Evolutionary conservation across 2,888 invertebrate genomes (phyloP).

Genomic region (Cantharis lateralis): DNA sequence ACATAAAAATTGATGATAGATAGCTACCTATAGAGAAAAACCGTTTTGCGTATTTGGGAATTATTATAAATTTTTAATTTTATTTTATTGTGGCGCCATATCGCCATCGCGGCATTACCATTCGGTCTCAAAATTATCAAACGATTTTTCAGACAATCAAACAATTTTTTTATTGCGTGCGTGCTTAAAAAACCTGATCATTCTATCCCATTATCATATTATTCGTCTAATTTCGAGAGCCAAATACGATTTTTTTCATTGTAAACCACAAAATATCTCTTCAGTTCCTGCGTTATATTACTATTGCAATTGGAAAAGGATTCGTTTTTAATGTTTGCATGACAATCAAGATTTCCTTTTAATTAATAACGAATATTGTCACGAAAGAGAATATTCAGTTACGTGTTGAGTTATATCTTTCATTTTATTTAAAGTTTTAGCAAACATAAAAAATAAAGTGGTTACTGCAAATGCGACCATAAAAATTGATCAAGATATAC

Average conservation of each 20-base stretch:
- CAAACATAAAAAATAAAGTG: neutral
- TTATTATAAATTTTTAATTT: neutral
- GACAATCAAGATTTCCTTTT: neutral
- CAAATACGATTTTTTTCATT: neutral
- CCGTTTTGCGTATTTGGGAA: neutral
- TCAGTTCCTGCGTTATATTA: neutral
- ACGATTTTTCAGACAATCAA: neutral
- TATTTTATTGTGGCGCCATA: neutral
- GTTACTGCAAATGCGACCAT: neutral
- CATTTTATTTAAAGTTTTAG: neutral
- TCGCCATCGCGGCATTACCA: neutral
- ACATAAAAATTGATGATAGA: neutral
- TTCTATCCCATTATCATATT: neutral
- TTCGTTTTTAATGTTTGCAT: neutral
- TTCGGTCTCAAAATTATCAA: neutral
- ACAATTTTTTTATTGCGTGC: neutral
- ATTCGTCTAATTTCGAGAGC: neutral
- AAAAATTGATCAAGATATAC: neutral
- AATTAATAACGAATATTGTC: neutral
- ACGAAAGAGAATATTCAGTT: neutral
- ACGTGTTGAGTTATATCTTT: neutral
- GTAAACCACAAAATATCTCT: neutral
- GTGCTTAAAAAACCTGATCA: neutral
- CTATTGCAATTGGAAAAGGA: neutral
- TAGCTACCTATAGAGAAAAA: no score